Conservation (phyloP, 2,888 invertebrate species). For the Polymixis lichenea region DNA sequence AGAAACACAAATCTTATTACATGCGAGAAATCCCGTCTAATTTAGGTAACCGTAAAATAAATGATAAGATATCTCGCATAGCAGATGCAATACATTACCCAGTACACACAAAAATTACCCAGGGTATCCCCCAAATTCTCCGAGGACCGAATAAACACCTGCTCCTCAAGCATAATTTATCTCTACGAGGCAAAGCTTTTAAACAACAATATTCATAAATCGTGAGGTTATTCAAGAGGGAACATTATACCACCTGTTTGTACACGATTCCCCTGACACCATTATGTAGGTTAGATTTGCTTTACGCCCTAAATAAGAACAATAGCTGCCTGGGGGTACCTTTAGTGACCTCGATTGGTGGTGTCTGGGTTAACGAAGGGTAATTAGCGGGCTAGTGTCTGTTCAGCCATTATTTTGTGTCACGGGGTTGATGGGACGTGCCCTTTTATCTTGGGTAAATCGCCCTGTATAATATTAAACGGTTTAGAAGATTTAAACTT, state of each 20-base stretch:
- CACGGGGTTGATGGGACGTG: conserved; percentile 1
- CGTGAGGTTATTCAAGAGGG: not conserved
- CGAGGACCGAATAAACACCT: conserved; percentile 11
- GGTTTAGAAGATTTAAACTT: not conserved
- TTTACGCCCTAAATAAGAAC: conserved; percentile 60
- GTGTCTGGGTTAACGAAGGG: conserved; percentile 51
- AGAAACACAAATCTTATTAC: not conserved
- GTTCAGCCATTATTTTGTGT: conserved; percentile 33
- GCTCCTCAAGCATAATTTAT: conserved; percentile 37
- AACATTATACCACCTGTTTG: conserved; percentile 38
- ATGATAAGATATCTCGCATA: not conserved
- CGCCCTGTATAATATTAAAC: not conserved
- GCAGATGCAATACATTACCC: not conserved
- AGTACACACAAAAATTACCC: not conserved
- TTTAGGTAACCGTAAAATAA: not conserved
- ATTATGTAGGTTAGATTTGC: conserved; percentile 57
- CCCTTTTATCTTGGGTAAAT: conserved; percentile 19
- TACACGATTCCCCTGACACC: conserved; percentile 26
- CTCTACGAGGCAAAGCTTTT: conserved; percentile 54
- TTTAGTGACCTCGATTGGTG: conserved; percentile 51
- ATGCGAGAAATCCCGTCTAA: not conserved
- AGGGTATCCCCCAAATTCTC: conserved; percentile 12
- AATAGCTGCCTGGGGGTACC: conserved; percentile 52
- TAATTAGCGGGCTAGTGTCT: conserved; percentile 48
- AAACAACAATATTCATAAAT: conserved; percentile 48